Base-by-base conservation (phyloP, 1,140 invertebrate species). In the Anthonomus grandis region DNA sequence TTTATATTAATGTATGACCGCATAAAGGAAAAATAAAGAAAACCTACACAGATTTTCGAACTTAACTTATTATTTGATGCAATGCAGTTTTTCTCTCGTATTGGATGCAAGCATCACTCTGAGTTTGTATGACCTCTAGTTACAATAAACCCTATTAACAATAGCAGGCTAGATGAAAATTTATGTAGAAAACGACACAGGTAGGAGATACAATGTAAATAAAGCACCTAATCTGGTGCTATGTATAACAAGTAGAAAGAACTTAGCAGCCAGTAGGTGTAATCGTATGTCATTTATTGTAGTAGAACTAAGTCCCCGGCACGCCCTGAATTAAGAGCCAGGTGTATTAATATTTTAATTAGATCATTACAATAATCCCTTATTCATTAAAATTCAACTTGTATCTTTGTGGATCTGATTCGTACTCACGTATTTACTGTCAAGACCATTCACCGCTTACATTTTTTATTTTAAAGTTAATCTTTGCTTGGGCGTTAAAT, bases 1-100 rank as follows among this genome's bases (percentile, higher is more conserved):
- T 63, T 63, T 63, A 63, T 63, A 59, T 60, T 54, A 60, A 60
- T 56, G 57, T 52, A 50, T 44, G 22, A 24, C n/a, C 27, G 37
- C 46, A 51, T 50, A 53, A 42, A 53, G 31, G 39, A 24, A 53
- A 53, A 53, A 36, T 48, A 46, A 57, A 58, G 56, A 58, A 58
- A 58, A 47, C 56, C 56, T 50, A 58, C 56, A 58, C 56, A 58
- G 27, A 8, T 31, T 31, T 8, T 31, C 27, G 6, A 31, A 31
- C 6, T 31, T 6, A 31, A 31, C 6, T n/a, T n/a, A 31, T 8
- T 31, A 8, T 31, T 31, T 31, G 6, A n/a, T n/a, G 27, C 27
- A 6, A 31, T 31, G 27, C n/a, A 31, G 18, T 21, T 18, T 42
- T n/a, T n/a, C n/a, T n/a, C n/a, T n/a, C n/a, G n/a, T n/a, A n/a